Percentiles rank a stretch among this genome's conserved stretches.
Evolutionary conservation across 2,797 vertebrate genomes (phyloP).

Genomic region (Botia kubotai): DNA sequence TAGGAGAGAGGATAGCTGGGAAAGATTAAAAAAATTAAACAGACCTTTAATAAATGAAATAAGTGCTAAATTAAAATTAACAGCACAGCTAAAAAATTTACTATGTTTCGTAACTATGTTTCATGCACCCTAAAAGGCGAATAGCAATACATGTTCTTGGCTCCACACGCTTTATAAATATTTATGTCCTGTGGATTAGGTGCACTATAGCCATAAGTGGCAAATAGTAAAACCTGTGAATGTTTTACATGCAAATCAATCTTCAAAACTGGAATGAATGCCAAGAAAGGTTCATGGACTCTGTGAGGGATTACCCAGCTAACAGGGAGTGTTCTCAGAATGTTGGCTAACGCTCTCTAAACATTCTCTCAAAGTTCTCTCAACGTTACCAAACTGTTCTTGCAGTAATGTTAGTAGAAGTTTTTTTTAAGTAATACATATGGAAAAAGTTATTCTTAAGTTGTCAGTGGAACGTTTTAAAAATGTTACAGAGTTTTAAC

Average conservation of each 20-base stretch:
- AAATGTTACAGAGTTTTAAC: too few species aligned
- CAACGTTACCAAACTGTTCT: too few species aligned
- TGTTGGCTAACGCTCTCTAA: too few species aligned
- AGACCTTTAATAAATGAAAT: not conserved
- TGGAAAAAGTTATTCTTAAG: too few species aligned
- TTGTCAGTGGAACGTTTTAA: too few species aligned
- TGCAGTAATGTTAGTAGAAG: too few species aligned
- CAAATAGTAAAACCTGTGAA: conserved; percentile 18
- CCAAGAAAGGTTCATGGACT: conserved; percentile 11
- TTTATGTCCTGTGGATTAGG: conserved; percentile 18
- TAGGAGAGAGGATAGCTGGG: conserved; percentile 45
- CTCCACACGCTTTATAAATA: conserved; percentile 16
- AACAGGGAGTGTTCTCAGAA: too few species aligned
- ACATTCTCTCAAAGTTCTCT: too few species aligned
- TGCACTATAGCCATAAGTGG: not conserved
- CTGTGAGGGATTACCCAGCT: not conserved
- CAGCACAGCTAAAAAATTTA: not conserved
- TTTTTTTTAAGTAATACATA: too few species aligned
- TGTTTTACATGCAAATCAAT: conserved; percentile 33
- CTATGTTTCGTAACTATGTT: not conserved
- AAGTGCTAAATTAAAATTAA: not conserved
- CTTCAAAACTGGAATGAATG: conserved; percentile 1
- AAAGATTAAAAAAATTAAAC: not conserved
- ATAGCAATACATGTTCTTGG: not conserved
- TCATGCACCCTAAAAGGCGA: conserved; percentile 8